phyloP scores from a whole-genome alignment of 1,140 invertebrate species.

The Tachypleus tridentatus region DNA sequence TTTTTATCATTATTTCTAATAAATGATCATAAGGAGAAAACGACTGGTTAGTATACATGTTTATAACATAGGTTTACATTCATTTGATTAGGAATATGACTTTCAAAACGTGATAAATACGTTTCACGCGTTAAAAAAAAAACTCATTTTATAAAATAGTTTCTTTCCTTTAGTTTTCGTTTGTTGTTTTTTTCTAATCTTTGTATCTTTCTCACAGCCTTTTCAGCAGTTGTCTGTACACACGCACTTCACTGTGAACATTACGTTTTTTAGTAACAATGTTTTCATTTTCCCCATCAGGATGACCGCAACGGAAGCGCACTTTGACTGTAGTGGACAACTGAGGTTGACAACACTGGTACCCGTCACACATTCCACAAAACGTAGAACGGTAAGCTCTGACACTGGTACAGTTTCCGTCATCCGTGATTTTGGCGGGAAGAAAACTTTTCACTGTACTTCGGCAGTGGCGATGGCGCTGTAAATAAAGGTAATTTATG shows the following conservation, averaged over 20 bases:
- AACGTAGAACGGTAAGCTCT: slow-evolving; percentile 47
- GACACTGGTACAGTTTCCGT: slow-evolving; percentile 45
- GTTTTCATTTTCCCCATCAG: slow-evolving; percentile 3
- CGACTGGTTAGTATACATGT: no score
- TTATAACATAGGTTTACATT: no score
- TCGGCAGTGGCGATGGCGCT: slow-evolving; percentile 51
- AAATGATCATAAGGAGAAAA: no score
- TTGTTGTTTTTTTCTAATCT: no score
- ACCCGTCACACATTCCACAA: slow-evolving; percentile 44
- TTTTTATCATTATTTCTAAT: no score
- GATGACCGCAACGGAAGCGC: slow-evolving; percentile 30
- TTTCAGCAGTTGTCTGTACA: slow-evolving; percentile 9
- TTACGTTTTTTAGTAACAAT: slow-evolving; percentile 14
- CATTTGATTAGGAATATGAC: no score
- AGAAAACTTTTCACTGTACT: slow-evolving; percentile 43
- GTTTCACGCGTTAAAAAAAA: no score
- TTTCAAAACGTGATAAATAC: no score
- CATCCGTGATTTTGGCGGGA: slow-evolving; percentile 43
- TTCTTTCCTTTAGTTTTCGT: no score
- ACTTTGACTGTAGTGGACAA: slow-evolving; percentile 45
- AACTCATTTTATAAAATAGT: no score
- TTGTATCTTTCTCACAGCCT: no score
- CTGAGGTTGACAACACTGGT: slow-evolving; percentile 44
- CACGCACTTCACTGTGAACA: slow-evolving; percentile 24
- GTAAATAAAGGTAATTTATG: slow-evolving; percentile 19